Conservation (phyloP, 2,797 vertebrate genomes). For the Propithecus perrieri region DNA sequence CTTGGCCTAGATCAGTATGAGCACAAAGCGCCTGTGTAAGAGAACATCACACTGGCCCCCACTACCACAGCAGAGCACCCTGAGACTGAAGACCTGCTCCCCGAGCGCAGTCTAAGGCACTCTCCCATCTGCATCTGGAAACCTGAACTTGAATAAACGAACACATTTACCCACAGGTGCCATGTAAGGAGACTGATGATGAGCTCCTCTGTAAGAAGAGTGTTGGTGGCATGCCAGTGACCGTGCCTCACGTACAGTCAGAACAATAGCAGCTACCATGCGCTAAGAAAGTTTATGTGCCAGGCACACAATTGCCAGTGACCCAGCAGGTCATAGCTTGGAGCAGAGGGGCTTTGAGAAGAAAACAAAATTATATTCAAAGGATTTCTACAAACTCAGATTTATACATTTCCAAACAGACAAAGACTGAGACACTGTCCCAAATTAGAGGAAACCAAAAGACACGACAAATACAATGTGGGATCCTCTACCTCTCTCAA, state of each 20-base stretch:
- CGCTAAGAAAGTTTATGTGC: neutral
- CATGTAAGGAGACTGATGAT: neutral
- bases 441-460: neutral
- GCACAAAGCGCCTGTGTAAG: neutral
- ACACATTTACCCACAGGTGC: neutral
- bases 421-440: neutral
- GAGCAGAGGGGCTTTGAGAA: neutral
- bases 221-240: neutral
- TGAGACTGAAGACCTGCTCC: neutral
- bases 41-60: neutral
- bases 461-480: neutral
- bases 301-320: neutral
- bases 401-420: conserved; percentile 16
- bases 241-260: too few relatives aligned
- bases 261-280: neutral
- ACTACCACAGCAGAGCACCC: neutral
- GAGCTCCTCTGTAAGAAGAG: neutral
- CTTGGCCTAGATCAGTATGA: neutral
- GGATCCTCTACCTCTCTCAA: neutral
- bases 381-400: conserved; percentile 25
- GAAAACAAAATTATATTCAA: conserved; percentile 12
- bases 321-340: neutral
- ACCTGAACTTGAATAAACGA: neutral
- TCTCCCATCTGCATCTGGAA: neutral
- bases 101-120: neutral